These are phyloP conservation scores for Drosophila recens DNA, from an alignment of 2,888 invertebrate species.

Conservation along the genomic window DNA sequence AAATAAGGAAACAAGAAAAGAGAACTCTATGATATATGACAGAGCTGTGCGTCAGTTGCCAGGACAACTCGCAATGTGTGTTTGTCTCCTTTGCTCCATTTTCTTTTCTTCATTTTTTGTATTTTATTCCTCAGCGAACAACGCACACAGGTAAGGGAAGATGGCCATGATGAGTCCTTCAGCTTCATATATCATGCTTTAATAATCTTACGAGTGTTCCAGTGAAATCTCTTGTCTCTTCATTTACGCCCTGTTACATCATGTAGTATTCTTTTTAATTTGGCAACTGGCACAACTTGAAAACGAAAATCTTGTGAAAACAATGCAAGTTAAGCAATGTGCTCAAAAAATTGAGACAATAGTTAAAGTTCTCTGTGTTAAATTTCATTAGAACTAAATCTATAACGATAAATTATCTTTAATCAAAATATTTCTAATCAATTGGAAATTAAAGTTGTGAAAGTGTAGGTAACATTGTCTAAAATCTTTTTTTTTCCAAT, in stretches of 20 bases:
- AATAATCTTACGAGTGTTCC: constrained; percentile 49
- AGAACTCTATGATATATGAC: constrained; percentile 71
- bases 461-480: background rate
- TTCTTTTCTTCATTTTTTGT: constrained; percentile 10
- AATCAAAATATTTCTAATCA: background rate
- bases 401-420: background rate
- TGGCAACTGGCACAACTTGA: background rate
- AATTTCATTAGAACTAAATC: no score
- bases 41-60: constrained; percentile 61
- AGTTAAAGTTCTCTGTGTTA: background rate
- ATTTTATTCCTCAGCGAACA: constrained; percentile 26
- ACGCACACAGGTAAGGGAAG: constrained; percentile 24
- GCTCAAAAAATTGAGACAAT: background rate
- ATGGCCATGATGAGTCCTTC: constrained; percentile 31
- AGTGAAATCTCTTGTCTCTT: constrained; percentile 30
- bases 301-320: constrained; percentile 15
- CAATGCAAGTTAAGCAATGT: constrained; percentile 17
- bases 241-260: background rate
- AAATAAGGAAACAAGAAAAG: constrained; percentile 14
- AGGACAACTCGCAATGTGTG: constrained; percentile 51
- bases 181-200: constrained; percentile 55
- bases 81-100: constrained; percentile 20
- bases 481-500: no score
- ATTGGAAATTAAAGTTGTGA: background rate
- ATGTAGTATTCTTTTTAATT: background rate